Conservation (phyloP, 2,113 vertebrate genomes). For the Colaptes auratus region DNA sequence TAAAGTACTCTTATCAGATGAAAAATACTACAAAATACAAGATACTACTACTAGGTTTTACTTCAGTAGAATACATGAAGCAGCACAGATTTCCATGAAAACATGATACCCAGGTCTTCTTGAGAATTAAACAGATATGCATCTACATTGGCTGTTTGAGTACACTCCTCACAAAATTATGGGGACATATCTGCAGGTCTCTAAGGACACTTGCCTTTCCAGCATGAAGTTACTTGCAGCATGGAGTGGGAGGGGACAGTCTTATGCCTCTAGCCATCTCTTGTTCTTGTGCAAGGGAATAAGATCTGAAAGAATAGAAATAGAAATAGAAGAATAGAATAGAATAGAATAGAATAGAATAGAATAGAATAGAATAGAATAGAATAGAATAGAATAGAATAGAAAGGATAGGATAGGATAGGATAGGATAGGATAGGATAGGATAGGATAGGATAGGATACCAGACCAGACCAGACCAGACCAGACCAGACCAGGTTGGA, state of each 20-base stretch:
- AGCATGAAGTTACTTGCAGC: not conserved
- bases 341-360: too few relatives aligned
- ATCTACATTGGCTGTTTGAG: not conserved
- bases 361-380: too few relatives aligned
- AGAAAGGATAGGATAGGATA: too few relatives aligned
- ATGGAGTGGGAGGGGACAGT: not conserved
- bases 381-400: too few relatives aligned
- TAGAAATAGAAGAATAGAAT: too few relatives aligned
- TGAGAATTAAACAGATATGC: not conserved
- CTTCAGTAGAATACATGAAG: not conserved
- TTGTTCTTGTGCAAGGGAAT: not conserved
- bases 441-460: too few relatives aligned
- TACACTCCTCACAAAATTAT: not conserved
- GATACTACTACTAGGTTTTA: not conserved
- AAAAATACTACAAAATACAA: not conserved
- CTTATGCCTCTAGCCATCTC: not conserved
- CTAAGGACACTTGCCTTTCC: not conserved
- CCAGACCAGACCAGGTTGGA: too few relatives aligned
- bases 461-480: too few relatives aligned
- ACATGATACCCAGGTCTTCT: rapidly evolving
- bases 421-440: too few relatives aligned
- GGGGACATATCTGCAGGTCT: not conserved
- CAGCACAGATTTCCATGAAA: not conserved
- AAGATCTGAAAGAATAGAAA: not conserved
- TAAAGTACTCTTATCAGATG: not conserved